Conservation (phyloP, 2,888 invertebrate species). For the Andrena minutula region DNA sequence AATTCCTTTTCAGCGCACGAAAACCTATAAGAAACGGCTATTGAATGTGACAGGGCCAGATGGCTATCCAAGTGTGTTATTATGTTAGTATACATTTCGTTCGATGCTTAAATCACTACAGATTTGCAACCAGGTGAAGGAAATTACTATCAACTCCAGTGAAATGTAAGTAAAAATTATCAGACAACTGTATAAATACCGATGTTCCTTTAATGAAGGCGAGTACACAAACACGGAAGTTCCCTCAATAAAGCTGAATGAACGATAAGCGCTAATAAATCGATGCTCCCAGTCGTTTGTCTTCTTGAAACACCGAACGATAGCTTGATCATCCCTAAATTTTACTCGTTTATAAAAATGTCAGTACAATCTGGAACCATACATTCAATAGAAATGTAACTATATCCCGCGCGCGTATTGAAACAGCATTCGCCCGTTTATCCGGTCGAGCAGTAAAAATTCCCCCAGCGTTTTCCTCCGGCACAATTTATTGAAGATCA, state of each 20-base stretch:
- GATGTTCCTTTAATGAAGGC: no score
- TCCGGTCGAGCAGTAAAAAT: conserved; percentile 13
- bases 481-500: conserved; percentile 54
- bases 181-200: no score
- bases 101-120: background rate
- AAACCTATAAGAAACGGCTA: no score
- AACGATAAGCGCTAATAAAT: conserved; percentile 14
- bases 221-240: no score
- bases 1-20: no score
- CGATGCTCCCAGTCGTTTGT: background rate
- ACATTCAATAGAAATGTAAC: conserved; percentile 38
- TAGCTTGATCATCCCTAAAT: conserved; percentile 11
- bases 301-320: conserved; percentile 3
- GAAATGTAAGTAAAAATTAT: no score
- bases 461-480: conserved; percentile 27
- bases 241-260: background rate
- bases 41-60: no score
- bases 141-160: background rate
- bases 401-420: conserved; percentile 22
- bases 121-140: no score
- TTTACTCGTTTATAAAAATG: conserved; percentile 16
- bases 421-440: conserved; percentile 8
- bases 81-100: background rate
- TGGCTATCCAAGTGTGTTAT: no score
- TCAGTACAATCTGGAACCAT: conserved; percentile 26